A percentile compares a stretch with the other conserved stretches of the same genome.
These are phyloP conservation scores for Poliocrania exsul DNA, from an alignment of 2,797 vertebrate species.

Conservation along the genomic window DNA sequence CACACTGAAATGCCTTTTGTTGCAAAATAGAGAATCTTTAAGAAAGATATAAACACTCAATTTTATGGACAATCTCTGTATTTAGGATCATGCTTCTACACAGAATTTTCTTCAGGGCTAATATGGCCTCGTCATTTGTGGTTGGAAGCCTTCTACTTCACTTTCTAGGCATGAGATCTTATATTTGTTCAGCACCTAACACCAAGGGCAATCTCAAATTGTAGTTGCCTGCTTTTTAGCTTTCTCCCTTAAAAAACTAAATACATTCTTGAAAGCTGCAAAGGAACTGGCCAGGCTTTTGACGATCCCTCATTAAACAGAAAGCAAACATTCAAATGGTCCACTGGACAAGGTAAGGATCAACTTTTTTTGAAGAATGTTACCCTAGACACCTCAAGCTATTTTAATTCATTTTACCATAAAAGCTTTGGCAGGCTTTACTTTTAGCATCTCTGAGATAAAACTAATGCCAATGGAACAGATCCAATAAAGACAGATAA, in stretches of 20 bases:
- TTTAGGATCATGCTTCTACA: not conserved
- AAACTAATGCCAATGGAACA: slow-evolving; percentile 2
- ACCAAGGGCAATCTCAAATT: not conserved
- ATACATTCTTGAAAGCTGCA: not conserved
- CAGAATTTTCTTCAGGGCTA: not conserved
- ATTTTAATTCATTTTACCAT: not conserved
- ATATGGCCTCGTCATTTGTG: not conserved
- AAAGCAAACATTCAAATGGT: not conserved
- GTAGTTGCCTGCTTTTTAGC: not conserved
- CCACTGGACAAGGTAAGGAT: not conserved
- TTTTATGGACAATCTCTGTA: not conserved
- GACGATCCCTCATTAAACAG: not conserved
- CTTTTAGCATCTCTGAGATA: not conserved
- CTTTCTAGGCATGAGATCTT: not conserved
- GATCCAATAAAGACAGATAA: not conserved
- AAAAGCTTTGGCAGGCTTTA: slow-evolving; percentile 3
- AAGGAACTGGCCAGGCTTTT: not conserved
- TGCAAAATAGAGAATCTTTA: not conserved
- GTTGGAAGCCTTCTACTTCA: not conserved
- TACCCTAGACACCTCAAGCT: not conserved
- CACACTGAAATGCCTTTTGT: not conserved
- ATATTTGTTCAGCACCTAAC: not conserved
- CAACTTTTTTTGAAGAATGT: not conserved
- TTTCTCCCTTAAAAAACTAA: not conserved
- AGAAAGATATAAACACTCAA: not conserved